These are phyloP conservation scores for Zophobas morio DNA, from an alignment of 1,140 invertebrate species.

Conservation along the genomic window DNA sequence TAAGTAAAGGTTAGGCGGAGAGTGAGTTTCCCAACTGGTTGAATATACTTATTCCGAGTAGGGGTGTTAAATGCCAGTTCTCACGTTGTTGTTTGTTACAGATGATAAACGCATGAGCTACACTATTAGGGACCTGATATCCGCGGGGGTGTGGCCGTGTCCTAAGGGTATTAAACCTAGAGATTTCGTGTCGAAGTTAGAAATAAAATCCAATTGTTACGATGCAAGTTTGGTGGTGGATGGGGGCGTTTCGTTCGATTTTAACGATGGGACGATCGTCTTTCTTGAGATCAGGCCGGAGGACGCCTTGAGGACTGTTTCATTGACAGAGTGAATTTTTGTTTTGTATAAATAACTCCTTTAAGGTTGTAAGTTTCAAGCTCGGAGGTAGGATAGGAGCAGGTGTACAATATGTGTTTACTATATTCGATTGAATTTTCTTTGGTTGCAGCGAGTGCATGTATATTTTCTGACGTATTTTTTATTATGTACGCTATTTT, in stretches of 20 bases:
- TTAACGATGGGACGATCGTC: constrained; percentile 94
- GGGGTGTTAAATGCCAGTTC: constrained; percentile 43
- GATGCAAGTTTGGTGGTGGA: constrained; percentile 97
- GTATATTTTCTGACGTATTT: not conserved
- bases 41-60: too few relatives aligned
- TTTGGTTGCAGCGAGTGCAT: too few relatives aligned
- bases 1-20: too few relatives aligned
- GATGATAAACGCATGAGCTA: constrained; percentile 87
- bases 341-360: not conserved
- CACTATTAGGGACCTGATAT: constrained; percentile 93
- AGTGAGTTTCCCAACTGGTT: too few relatives aligned
- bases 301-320: constrained; percentile 90
- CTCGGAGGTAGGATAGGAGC: too few relatives aligned
- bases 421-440: too few relatives aligned
- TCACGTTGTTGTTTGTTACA: constrained; percentile 65
- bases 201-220: constrained; percentile 90
- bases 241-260: constrained; percentile 93
- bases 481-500: not conserved
- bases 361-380: not conserved
- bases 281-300: constrained; percentile 87
- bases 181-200: constrained; percentile 79
- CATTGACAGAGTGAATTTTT: constrained; percentile 70
- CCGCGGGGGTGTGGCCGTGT: constrained; percentile 81
- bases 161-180: constrained; percentile 79
- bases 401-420: too few relatives aligned